Evolutionary conservation across 2,797 vertebrate genomes (phyloP), one percentile per base, ranked within the genome.

Genomic region (Natrix natrix): DNA sequence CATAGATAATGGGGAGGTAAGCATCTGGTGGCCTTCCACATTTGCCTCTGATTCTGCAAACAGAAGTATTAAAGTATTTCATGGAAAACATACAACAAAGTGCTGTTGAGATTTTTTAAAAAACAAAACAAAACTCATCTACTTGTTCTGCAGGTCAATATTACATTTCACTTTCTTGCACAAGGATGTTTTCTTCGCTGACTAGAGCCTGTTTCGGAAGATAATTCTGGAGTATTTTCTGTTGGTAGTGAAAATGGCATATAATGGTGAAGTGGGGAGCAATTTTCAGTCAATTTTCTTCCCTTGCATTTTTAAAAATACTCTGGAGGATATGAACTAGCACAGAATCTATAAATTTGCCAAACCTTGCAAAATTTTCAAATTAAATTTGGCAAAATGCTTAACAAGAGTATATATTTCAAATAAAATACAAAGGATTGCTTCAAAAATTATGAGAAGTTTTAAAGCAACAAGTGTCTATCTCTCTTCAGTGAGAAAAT

Each of bases 1-100:
- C 20, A 97, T 99, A 60, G 99, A 99, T 95, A 99, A 99, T 0
- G 99, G 99, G 48, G 98, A 99, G 98, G 99, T 99, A 97, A 98
- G 98, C 0, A 5, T 0, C 94, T 43, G 90, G 55, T 54, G 3
- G 0, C 32, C 48, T 37, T 8, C 10, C 61, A n/a, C 16, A 26
- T 59, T 74, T 60, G 52, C 14, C 16, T 86, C 26, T 63, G 90
- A 14, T 57, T 60, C 37, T 78, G 92, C 57, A 4, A 3, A 0
- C 16, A 60, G 61, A 88, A 78, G 43, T 61, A 26, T 86, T 95
- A 92, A 63, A 91, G 7, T 4, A 14, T 11, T 17, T 61, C 6
- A 7, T 0, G 8, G 54, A 88, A 37, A 17, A 86, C 60, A 17
- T 1, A 8, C 0, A 4, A 59, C 0, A 89, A 89, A 5, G 8